phyloP scores from a whole-genome alignment of 2,113 vertebrate species.

The Sterrhoptilus dennistouni region DNA sequence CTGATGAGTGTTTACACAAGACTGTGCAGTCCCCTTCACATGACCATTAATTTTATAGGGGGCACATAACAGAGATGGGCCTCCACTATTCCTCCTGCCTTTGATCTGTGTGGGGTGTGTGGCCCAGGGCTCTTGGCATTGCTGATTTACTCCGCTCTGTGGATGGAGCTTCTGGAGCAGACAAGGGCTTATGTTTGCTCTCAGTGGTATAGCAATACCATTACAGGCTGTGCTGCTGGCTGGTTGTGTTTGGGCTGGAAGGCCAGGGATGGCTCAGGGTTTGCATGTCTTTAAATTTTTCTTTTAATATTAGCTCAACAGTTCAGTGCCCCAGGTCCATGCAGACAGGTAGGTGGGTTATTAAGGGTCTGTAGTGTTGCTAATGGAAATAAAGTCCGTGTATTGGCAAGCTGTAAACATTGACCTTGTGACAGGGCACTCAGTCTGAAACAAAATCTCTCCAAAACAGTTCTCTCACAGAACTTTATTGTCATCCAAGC shows the following conservation, averaged over 20 bases:
- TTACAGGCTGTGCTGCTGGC: not conserved
- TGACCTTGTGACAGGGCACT: conserved; percentile 35
- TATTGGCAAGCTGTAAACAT: not conserved
- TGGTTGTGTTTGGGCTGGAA: not conserved
- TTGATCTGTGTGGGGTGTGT: conserved; percentile 27
- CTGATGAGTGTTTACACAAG: conserved; percentile 41
- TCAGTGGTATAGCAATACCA: not conserved
- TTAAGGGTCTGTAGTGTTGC: not conserved
- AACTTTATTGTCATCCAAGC: conserved; percentile 13
- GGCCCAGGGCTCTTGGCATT: not conserved
- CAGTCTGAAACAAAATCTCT: conserved; percentile 35
- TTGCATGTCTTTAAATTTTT: not conserved
- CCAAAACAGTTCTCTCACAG: conserved; percentile 1
- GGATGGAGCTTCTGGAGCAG: not conserved
- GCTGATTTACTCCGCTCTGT: not conserved
- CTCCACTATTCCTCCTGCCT: not conserved
- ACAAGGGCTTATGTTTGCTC: not conserved
- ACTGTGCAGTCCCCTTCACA: not conserved
- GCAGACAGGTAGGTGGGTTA: not conserved
- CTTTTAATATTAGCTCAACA: not conserved
- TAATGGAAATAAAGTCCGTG: conserved; percentile 30
- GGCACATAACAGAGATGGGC: not conserved
- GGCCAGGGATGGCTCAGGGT: not conserved
- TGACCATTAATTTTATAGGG: conserved; percentile 56
- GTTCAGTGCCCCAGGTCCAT: not conserved